These are phyloP conservation scores for Armadillidium nasatum DNA, from an alignment of 1,140 invertebrate genomes.

Conservation along the genomic window DNA sequence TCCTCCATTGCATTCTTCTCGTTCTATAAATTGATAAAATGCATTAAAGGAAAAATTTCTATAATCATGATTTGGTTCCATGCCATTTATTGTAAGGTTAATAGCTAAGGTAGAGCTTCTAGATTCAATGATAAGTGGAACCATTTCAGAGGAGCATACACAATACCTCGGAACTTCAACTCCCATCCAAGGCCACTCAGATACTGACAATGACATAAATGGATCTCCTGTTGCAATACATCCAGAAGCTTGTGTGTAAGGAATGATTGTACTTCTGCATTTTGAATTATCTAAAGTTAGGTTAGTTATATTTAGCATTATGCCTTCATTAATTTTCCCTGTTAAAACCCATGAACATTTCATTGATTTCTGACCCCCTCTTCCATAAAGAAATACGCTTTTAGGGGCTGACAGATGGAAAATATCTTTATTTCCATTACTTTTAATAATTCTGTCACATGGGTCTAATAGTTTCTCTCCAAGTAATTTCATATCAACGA, in stretches of 20 bases:
- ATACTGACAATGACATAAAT: slow-evolving; percentile 32
- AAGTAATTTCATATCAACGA: slow-evolving; percentile 70
- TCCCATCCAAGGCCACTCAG: slow-evolving; percentile 37
- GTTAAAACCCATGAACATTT: slow-evolving; percentile 70
- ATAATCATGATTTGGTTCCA: slow-evolving; percentile 66
- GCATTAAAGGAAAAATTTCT: slow-evolving; percentile 64
- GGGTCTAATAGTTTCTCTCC: slow-evolving; percentile 56
- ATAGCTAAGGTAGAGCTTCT: slow-evolving; percentile 45
- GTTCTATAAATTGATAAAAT: slow-evolving; percentile 47
- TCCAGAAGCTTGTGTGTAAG: slow-evolving; percentile 61
- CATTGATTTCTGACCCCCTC: slow-evolving; percentile 68
- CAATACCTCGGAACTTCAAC: slow-evolving; percentile 44
- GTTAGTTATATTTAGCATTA: slow-evolving; percentile 63
- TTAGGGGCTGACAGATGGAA: slow-evolving; percentile 57
- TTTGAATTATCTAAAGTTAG: slow-evolving; percentile 62
- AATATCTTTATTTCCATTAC: slow-evolving; percentile 23
- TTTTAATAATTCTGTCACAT: slow-evolving; percentile 39
- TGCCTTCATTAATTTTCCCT: slow-evolving; percentile 49
- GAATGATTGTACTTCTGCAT: slow-evolving; percentile 65
- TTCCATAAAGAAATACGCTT: slow-evolving; percentile 73
- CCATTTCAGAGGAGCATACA: slow-evolving; percentile 44
- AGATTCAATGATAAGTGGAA: slow-evolving; percentile 40
- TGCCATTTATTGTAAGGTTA: slow-evolving; percentile 58
- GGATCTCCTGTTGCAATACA: slow-evolving; percentile 46
- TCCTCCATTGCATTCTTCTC: slow-evolving; percentile 31